Percentiles rank a stretch among this genome's conserved stretches.
phyloP scores from a whole-genome alignment of 2,888 invertebrate species.

The Phrixothrix hirtus region DNA sequence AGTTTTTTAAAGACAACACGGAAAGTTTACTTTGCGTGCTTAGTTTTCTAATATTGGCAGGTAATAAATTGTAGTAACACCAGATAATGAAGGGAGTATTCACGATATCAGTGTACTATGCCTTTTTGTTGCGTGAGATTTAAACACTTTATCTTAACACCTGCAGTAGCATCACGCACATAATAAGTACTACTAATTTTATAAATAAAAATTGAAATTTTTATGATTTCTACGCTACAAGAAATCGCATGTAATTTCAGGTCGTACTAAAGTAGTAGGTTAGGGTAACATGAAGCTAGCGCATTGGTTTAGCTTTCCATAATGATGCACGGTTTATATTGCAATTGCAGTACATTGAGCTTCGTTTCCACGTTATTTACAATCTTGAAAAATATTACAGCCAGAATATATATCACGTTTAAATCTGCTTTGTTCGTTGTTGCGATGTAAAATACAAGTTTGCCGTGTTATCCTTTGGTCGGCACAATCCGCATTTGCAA shows the following conservation, averaged over 20 bases:
- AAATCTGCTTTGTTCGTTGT: constrained; percentile 37
- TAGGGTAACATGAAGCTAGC: constrained; percentile 8
- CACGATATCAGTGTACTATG: constrained; percentile 15
- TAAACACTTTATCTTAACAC: constrained; percentile 24
- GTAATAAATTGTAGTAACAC: constrained; percentile 14
- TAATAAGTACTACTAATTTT: constrained; percentile 6
- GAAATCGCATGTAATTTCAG: constrained; percentile 21
- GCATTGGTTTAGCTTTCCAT: constrained; percentile 3
- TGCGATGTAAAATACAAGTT: constrained; percentile 30
- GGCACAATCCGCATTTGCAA: constrained; percentile 31
- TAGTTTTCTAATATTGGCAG: constrained; percentile 1
- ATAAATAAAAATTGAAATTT: too few species aligned
- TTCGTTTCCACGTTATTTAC: constrained; percentile 33
- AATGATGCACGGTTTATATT: constrained; percentile 27
- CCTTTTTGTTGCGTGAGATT: constrained; percentile 20
- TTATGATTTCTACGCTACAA: too few species aligned
- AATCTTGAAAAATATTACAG: constrained; percentile 34
- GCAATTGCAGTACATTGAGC: constrained; percentile 32
- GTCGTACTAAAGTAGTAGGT: constrained; percentile 16
- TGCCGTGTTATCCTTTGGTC: constrained; percentile 27
- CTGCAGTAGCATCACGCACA: constrained; percentile 21
- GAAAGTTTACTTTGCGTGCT: constrained; percentile 13
- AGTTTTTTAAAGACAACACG: background rate
- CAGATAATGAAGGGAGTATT: constrained; percentile 18
- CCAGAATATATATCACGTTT: constrained; percentile 38